Base-by-base conservation (phyloP, 2,888 invertebrate species). In the Drosophila hamatofila region DNA sequence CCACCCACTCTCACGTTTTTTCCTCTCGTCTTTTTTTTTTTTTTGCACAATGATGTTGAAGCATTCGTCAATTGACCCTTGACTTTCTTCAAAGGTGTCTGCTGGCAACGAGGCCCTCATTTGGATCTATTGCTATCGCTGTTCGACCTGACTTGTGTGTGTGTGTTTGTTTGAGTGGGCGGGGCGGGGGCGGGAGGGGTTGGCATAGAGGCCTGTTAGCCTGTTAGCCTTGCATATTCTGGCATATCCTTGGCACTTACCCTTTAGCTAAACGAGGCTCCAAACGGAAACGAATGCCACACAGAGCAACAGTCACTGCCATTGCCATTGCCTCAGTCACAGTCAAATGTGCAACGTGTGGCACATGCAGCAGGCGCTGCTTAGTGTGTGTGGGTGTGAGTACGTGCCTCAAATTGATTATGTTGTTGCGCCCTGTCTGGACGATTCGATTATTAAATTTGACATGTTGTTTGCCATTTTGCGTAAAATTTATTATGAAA, bases 31-130 rank as follows among this genome's bases (percentile, higher is more conserved):
- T n/a, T 46, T 30, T 35, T 14, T 4, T 14, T 12, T 35, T 54
- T 78, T 66, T 75, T 62, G 64, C 75, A 49, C 57, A 74, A 56
- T 56, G 59, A 60, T 76, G 69, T 60, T 75, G 51, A 67, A 60
- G 61, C 80, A 65, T 68, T 80, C 69, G 42, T 72, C 73, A 71
- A 67, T 82, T 80, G 75, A 74, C 82, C 78, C 85, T 73, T 76
- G 71, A 78, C 80, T 75, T 77, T 72, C 67, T 58, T 41, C 63
- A 61, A 58, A 66, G 57, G 60, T 67, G 65, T 74, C 77, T 76
- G 49, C 64, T 54, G 44, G 41, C 35, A 65, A 49, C 59, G 66
- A 77, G 57, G 51, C 23, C 1, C 60, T 63, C 55, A 49, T 71
- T 57, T 46, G 16, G 37, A 39, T 37, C 59, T 69, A 60, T 75